Evolutionary conservation across 2,888 invertebrate genomes (phyloP).

Genomic region (Andrena bucephala): DNA sequence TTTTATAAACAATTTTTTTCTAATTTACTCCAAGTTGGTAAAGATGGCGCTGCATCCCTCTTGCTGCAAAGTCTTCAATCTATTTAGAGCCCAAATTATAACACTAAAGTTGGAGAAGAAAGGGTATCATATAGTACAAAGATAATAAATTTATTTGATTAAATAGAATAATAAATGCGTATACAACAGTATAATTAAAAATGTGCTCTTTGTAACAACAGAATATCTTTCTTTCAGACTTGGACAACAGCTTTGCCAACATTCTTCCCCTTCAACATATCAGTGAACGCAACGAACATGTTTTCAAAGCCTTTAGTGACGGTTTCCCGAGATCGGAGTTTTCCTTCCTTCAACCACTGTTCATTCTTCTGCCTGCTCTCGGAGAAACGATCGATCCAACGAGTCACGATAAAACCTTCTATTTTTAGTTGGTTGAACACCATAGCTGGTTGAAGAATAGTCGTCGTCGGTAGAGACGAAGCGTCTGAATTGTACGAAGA

Average conservation of each 20-base stretch:
- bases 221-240: slow-evolving; percentile 81
- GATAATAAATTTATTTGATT: not conserved
- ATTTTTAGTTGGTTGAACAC: slow-evolving; percentile 87
- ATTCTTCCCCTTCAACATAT: slow-evolving; percentile 89
- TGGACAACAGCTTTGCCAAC: slow-evolving; percentile 90
- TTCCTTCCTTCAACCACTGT: slow-evolving; percentile 89
- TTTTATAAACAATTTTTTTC: too few species aligned
- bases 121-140: not conserved
- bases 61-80: too few species aligned
- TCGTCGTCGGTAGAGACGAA: slow-evolving; percentile 85
- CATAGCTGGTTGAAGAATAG: slow-evolving; percentile 87
- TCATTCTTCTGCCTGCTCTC: slow-evolving; percentile 89
- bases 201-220: not conserved
- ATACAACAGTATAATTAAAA: not conserved
- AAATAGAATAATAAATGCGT: not conserved
- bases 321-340: slow-evolving; percentile 90
- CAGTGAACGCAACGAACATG: slow-evolving; percentile 89
- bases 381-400: slow-evolving; percentile 87
- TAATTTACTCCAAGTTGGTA: too few species aligned
- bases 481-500: slow-evolving; percentile 87
- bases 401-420: slow-evolving; percentile 87
- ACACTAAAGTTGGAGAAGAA: not conserved
- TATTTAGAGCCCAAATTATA: not conserved
- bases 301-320: slow-evolving; percentile 91
- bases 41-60: too few species aligned